A percentile compares a stretch with the other conserved stretches of the same genome.
Conservation (phyloP, 2,797 vertebrate species). For the Remorina albescens region DNA sequence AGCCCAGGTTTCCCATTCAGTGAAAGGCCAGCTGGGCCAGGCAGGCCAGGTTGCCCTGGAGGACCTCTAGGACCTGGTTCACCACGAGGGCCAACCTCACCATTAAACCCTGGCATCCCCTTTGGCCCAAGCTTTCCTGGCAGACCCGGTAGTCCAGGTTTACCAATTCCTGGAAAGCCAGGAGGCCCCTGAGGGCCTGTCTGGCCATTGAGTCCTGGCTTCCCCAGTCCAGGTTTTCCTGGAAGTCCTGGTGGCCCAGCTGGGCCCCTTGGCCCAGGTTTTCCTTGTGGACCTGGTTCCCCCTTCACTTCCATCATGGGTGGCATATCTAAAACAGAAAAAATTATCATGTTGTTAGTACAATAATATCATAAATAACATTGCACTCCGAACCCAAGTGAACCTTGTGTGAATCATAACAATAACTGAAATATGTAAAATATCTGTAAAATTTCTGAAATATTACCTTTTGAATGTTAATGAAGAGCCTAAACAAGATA, state of each 20-base stretch:
- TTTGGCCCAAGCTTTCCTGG: constrained; percentile 94
- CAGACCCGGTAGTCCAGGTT: constrained; percentile 93
- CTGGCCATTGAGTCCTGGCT: constrained; percentile 94
- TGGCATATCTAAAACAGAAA: constrained; percentile 88
- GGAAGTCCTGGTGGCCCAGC: constrained; percentile 90
- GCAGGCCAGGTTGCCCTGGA: constrained; percentile 92
- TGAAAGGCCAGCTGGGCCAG: constrained; percentile 94
- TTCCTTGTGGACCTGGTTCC: constrained; percentile 94
- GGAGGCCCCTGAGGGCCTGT: constrained; percentile 92
- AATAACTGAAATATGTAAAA: too few species aligned
- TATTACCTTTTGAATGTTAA: too few species aligned
- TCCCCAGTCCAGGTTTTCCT: constrained; percentile 95
- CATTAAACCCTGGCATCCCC: constrained; percentile 90
- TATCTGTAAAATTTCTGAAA: too few species aligned
- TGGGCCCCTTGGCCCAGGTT: constrained; percentile 94
- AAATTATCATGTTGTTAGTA: background rate
- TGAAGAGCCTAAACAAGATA: too few species aligned
- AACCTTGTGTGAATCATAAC: too few species aligned
- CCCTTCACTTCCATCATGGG: constrained; percentile 95
- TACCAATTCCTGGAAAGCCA: constrained; percentile 94
- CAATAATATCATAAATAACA: too few species aligned
- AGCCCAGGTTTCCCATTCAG: constrained; percentile 95
- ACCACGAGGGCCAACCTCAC: constrained; percentile 91
- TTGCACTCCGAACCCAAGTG: too few species aligned
- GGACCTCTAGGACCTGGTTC: constrained; percentile 92